Evolutionary conservation across 1,140 invertebrate species (phyloP).

Genomic region (Halesus radiatus): DNA sequence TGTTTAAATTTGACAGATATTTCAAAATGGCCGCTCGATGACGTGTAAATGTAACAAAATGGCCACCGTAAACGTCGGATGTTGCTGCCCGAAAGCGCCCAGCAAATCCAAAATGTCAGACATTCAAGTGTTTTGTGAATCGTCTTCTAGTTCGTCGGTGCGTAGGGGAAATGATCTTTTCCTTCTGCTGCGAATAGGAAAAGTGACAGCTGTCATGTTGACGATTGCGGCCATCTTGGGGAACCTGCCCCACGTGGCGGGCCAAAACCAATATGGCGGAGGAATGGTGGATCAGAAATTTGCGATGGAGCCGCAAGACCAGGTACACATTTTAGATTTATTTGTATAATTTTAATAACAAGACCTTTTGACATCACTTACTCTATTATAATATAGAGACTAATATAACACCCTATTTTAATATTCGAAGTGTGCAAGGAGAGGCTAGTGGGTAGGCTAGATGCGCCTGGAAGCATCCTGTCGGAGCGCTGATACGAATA

Average conservation of each 20-base stretch:
- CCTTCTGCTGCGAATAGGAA: constrained; percentile 50
- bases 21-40: constrained; percentile 22
- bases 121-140: neutral
- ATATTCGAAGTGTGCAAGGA: too few relatives aligned
- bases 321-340: constrained; percentile 60
- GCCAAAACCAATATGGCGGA: constrained; percentile 46
- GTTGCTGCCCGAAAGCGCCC: neutral
- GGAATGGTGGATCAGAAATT: constrained; percentile 70
- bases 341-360: constrained; percentile 25
- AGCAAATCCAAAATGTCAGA: neutral
- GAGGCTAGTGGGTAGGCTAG: too few relatives aligned
- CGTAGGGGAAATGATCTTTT: constrained; percentile 40
- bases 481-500: too few relatives aligned
- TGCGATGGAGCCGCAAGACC: constrained; percentile 88
- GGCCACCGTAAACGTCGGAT: neutral
- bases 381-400: too few relatives aligned
- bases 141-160: neutral
- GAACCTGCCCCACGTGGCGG: neutral
- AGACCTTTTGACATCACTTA: too few relatives aligned
- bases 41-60: neutral
- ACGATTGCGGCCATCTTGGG: constrained; percentile 41
- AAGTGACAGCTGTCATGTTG: constrained; percentile 7
- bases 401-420: too few relatives aligned
- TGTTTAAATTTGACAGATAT: neutral
- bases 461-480: too few relatives aligned